phyloP scores from a whole-genome alignment of 2,888 invertebrate species.

The Mallateleia sp. region DNA sequence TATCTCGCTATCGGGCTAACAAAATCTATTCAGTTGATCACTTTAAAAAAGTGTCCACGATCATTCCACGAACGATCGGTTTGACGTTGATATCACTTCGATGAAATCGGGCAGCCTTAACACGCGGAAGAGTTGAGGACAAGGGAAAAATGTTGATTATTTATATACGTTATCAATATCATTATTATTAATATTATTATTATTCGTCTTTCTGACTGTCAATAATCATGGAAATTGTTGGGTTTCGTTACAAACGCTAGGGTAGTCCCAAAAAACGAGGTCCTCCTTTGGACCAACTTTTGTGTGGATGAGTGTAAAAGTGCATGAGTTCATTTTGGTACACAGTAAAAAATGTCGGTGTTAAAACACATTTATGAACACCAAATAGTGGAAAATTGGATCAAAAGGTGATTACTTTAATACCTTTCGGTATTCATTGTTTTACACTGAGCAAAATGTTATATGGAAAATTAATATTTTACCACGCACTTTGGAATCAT shows the following conservation, averaged over 20 bases:
- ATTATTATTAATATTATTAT: slow-evolving; percentile 62
- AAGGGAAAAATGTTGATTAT: slow-evolving; percentile 51
- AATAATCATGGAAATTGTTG: slow-evolving; percentile 7
- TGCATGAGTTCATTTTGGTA: background rate
- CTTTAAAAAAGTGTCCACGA: slow-evolving; percentile 10
- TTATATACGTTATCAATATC: slow-evolving; percentile 50
- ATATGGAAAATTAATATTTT: too few species aligned
- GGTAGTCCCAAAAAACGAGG: slow-evolving; percentile 34
- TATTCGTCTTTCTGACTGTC: slow-evolving; percentile 48
- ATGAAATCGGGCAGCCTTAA: slow-evolving; percentile 57
- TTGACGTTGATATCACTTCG: slow-evolving; percentile 40
- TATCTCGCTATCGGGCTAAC: slow-evolving; percentile 21
- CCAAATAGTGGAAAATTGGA: background rate
- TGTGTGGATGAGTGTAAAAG: background rate
- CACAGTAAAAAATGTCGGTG: too few species aligned
- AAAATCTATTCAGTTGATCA: slow-evolving; percentile 21
- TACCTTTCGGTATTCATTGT: too few species aligned
- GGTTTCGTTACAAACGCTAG: slow-evolving; percentile 38
- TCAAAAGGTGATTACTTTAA: background rate
- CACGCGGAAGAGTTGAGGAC: slow-evolving; percentile 54
- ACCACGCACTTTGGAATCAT: too few species aligned
- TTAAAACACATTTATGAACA: background rate
- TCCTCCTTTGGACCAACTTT: background rate
- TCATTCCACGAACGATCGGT: slow-evolving; percentile 49
- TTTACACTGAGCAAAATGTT: too few species aligned